Evolutionary conservation across 2,888 invertebrate genomes (phyloP), one percentile per base, ranked within the genome.

Genomic region (Leucozona laternaria): DNA sequence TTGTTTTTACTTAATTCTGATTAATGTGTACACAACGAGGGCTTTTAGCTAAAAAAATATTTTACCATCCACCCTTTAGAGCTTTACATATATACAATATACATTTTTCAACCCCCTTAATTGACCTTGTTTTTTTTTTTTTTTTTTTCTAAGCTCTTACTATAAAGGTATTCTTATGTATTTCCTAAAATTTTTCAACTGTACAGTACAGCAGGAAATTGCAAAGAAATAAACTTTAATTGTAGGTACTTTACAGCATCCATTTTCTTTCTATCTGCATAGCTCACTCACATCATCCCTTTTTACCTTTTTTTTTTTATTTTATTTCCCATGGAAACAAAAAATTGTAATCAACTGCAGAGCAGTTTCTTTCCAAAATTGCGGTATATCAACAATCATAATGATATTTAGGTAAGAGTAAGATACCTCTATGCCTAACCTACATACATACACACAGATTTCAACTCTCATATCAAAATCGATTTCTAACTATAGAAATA

Each of bases 71-170:
- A 25, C 11, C 45, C 62, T 45, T 43, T 25, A 17, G 2, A 45
- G 13, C 8, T 20, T 15, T 20, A 25, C 25, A 7, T 31, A 50
- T 2, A 22, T 20, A 11, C 6, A n/a, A n/a, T n/a, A 13, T 57
- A 17, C 8, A 45, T 64, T 48, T 34, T 66, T 20, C 43, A 64
- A 45, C 45, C 34, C 31, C 17, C 48, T 48, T 31, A 66, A 34
- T 48, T 66, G 66, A 66, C 66, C 66, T 66, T 66, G 7, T 48
- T 17, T 13, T 64, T 28, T 64, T 64, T 6, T n/a, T 58, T 57
- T 2, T 37, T 40, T 22, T 43, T 43, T 45, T 28, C 25, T 7
- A 64, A 28, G 7, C 28, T 28, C 6, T 64, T 0, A n/a, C n/a
- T 45, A 20, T n/a, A 4, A 2, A 22, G 1, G 7, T 17, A 48